Conservation (phyloP, 2,797 vertebrate species). For the Jordanella pulchra region DNA sequence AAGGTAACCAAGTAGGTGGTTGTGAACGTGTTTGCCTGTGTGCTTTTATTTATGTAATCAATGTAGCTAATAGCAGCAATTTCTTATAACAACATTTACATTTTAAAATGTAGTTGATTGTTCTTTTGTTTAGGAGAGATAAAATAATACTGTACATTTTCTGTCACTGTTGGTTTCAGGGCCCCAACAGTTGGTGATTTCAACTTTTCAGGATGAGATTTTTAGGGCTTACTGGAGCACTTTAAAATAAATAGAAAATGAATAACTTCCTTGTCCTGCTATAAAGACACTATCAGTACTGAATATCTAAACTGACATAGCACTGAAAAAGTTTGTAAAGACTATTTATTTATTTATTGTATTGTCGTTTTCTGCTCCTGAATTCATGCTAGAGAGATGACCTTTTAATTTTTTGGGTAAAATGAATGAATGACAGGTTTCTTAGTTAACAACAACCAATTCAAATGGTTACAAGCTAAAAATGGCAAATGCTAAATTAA, state of each 20-base stretch:
- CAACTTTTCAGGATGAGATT: too few species aligned
- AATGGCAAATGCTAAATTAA: slow-evolving; percentile 1
- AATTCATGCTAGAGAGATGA: not conserved
- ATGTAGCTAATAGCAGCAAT: not conserved
- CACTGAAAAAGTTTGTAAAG: not conserved
- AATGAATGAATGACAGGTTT: not conserved
- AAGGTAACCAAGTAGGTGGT: not conserved
- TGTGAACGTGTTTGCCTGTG: slow-evolving; percentile 1
- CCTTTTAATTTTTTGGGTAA: not conserved
- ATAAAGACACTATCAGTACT: not conserved
- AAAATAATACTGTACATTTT: not conserved
- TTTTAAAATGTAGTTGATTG: too few species aligned
- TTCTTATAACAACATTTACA: not conserved
- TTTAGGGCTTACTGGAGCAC: too few species aligned
- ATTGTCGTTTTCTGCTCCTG: not conserved
- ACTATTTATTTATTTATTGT: not conserved
- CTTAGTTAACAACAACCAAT: not conserved
- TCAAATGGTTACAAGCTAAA: not conserved
- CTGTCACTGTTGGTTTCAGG: not conserved
- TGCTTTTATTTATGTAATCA: slow-evolving; percentile 2
- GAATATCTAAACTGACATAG: not conserved
- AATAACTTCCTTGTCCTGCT: too few species aligned
- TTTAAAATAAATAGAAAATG: too few species aligned
- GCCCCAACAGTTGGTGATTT: not conserved
- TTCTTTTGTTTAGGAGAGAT: too few species aligned